Percentiles rank a stretch among this genome's conserved stretches.
Conservation (phyloP, 1,140 invertebrate species). For the Akabosia matsudoensis region DNA sequence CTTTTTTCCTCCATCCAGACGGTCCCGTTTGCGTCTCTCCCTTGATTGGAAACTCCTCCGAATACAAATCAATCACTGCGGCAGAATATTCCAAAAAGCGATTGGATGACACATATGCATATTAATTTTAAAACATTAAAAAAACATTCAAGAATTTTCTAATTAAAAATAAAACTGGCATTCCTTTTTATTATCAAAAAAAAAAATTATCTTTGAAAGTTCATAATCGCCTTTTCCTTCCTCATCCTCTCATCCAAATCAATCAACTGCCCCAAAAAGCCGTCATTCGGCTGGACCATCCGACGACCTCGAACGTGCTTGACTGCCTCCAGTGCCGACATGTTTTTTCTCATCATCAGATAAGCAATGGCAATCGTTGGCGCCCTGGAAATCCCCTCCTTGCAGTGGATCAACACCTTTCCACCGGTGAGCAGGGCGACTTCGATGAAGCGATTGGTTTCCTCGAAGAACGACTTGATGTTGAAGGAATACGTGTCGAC, state of each 20-base stretch:
- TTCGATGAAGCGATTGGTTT: conserved; percentile 52
- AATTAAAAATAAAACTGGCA: too few relatives aligned
- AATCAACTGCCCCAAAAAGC: conserved; percentile 32
- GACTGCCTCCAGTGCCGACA: conserved; percentile 53
- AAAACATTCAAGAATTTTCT: too few relatives aligned
- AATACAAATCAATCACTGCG: conserved; percentile 30
- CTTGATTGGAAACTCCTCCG: conserved; percentile 49
- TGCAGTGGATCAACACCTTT: conserved; percentile 55
- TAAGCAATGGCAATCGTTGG: conserved; percentile 54
- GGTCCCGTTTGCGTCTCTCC: conserved; percentile 58
- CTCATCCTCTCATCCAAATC: conserved; percentile 21
- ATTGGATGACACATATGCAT: neutral
- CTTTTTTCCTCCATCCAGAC: conserved; percentile 74
- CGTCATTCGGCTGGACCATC: conserved; percentile 34
- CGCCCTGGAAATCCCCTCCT: conserved; percentile 53
- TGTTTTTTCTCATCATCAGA: conserved; percentile 54
- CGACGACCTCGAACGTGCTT: conserved; percentile 43
- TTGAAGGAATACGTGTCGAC: conserved; percentile 51
- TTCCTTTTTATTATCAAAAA: too few relatives aligned
- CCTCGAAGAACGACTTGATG: conserved; percentile 50
- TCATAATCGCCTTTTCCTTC: neutral
- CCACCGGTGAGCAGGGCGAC: conserved; percentile 47
- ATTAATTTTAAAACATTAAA: conserved; percentile 1
- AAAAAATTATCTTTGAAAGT: too few relatives aligned
- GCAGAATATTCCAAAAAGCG: conserved; percentile 29